Percentiles rank a stretch among this genome's conserved stretches.
Evolutionary conservation across 30 jellyfish, hydroid and myxozoan species (phyloP).

Genomic region (Pelagia noctiluca): DNA sequence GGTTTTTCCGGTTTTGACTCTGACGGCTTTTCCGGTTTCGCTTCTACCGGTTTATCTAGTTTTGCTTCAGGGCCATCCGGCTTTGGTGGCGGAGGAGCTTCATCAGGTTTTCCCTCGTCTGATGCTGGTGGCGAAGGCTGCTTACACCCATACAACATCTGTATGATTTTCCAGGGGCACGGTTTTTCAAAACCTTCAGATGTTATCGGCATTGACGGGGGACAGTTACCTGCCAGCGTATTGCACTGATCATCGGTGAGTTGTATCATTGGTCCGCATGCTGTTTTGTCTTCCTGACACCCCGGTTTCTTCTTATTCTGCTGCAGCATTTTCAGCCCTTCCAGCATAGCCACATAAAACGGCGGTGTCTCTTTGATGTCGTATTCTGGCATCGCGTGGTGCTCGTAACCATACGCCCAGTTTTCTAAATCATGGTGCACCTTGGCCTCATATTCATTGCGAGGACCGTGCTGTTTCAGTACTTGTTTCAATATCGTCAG

Average conservation of each 20-base stretch:
- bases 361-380: slow-evolving; percentile 96
- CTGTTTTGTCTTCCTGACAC: slow-evolving; percentile 70
- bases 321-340: slow-evolving; percentile 57
- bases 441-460: slow-evolving; percentile 68
- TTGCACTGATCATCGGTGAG: slow-evolving; percentile 61
- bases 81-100: slow-evolving; percentile 34
- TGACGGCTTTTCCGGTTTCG: slow-evolving; percentile 33
- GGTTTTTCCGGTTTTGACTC: slow-evolving; percentile 14
- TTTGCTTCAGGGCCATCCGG: slow-evolving; percentile 38
- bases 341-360: slow-evolving; percentile 65
- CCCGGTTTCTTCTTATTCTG: slow-evolving; percentile 50
- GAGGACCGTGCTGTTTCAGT: slow-evolving; percentile 68
- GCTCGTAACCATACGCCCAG: slow-evolving; percentile 89
- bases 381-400: slow-evolving; percentile 93
- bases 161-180: slow-evolving; percentile 85
- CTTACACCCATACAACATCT: slow-evolving; percentile 77
- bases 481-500: slow-evolving; percentile 75
- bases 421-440: slow-evolving; percentile 64
- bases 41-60: slow-evolving; percentile 58
- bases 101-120: slow-evolving; percentile 45
- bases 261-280: slow-evolving; percentile 72
- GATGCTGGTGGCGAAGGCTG: slow-evolving; percentile 48
- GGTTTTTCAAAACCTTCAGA: slow-evolving; percentile 74
- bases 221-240: slow-evolving; percentile 62
- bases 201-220: slow-evolving; percentile 62